Percentiles rank a stretch among this genome's conserved stretches.
Conservation (phyloP, 2,113 vertebrate genomes). For the Todiramphus saurophagus region DNA sequence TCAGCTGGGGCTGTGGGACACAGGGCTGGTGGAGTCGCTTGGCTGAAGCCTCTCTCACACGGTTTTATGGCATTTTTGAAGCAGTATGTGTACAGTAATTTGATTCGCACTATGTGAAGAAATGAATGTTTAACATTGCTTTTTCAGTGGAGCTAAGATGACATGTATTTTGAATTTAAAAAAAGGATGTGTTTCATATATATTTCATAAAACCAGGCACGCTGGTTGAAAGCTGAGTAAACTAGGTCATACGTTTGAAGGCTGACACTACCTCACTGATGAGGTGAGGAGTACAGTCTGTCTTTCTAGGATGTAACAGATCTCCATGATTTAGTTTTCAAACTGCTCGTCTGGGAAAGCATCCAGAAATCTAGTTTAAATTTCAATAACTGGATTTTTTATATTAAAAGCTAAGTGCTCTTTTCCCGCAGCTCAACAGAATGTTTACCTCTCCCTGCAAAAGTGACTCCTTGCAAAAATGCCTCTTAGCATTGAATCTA, state of each 20-base stretch:
- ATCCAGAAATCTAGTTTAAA: constrained; percentile 29
- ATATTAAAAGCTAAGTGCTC: neutral
- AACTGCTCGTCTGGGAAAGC: constrained; percentile 12
- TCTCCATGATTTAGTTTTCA: constrained; percentile 15
- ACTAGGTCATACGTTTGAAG: constrained; percentile 36
- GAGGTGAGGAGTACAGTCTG: constrained; percentile 27
- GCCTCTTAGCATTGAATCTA: neutral
- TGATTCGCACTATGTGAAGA: constrained; percentile 36
- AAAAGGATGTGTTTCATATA: constrained; percentile 26
- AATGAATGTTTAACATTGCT: constrained; percentile 47
- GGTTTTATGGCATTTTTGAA: neutral
- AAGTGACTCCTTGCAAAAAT: neutral
- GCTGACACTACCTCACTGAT: constrained; percentile 42
- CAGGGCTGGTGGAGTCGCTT: neutral
- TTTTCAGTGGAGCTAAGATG: constrained; percentile 48
- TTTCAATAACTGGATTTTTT: neutral
- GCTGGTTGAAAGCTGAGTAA: constrained; percentile 41
- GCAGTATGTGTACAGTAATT: neutral
- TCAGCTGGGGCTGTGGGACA: neutral
- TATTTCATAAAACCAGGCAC: constrained; percentile 39
- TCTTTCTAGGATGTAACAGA: constrained; percentile 28
- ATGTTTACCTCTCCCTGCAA: neutral
- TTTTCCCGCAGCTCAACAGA: neutral
- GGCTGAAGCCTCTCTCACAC: neutral
- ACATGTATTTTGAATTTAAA: constrained; percentile 43